phyloP scores from a whole-genome alignment of 37 sponge, comb jelly and placozoan species.

The Theonella swinhoei region DNA sequence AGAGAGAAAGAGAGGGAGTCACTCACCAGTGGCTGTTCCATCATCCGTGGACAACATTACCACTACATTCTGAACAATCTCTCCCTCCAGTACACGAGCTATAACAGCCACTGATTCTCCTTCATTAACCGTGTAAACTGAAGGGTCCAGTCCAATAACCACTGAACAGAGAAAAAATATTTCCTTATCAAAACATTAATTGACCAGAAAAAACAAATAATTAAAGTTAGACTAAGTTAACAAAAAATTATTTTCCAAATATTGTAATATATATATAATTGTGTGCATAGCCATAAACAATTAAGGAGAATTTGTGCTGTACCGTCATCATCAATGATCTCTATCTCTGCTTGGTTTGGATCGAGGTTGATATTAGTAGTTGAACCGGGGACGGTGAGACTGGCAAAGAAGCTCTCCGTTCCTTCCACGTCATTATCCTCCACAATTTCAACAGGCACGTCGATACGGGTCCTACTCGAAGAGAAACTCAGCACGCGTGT shows the following conservation, averaged over 20 bases:
- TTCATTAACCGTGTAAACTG: not conserved
- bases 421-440: not conserved
- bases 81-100: not conserved
- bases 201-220: not conserved
- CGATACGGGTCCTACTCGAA: not conserved
- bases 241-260: too few relatives aligned
- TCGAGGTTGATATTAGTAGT: too few relatives aligned
- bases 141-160: not conserved
- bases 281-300: too few relatives aligned
- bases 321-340: too few relatives aligned
- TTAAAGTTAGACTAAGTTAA: too few relatives aligned
- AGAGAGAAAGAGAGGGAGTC: not conserved
- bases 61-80: not conserved
- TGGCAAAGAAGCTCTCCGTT: not conserved
- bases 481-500: not conserved
- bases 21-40: conserved; percentile 4
- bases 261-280: too few relatives aligned
- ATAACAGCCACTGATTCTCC: not conserved
- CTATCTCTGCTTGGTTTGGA: too few relatives aligned
- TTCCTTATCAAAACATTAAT: not conserved
- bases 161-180: not conserved
- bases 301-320: too few relatives aligned
- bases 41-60: not conserved
- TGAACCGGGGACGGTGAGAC: too few relatives aligned
- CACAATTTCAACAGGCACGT: not conserved